Evolutionary conservation across 1,140 invertebrate species (phyloP).

Genomic region (Holotrichia oblita): DNA sequence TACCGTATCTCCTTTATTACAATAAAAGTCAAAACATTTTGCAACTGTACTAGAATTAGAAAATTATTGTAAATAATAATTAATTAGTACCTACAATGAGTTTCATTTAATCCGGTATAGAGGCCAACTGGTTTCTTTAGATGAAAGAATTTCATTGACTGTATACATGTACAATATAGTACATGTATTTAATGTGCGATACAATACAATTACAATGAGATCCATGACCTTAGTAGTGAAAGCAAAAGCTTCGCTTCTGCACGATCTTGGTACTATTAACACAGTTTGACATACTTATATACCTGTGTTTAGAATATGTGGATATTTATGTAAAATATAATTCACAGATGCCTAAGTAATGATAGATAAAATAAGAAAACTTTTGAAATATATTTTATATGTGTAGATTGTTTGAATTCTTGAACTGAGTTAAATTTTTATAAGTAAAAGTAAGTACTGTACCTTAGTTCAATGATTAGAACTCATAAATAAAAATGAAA

Average conservation of each 20-base stretch:
- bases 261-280: conserved; percentile 29
- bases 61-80: background rate
- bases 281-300: conserved; percentile 11
- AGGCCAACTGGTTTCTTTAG: background rate
- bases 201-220: conserved; percentile 12
- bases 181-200: background rate
- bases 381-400: too few species aligned
- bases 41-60: background rate
- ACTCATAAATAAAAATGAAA: too few species aligned
- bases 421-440: too few species aligned
- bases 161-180: background rate
- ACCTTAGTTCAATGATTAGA: too few species aligned
- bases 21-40: background rate
- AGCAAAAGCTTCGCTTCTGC: background rate
- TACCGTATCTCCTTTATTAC: too few species aligned
- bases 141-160: background rate
- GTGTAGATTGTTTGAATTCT: too few species aligned
- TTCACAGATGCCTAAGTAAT: too few species aligned
- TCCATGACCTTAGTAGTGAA: conserved; percentile 35
- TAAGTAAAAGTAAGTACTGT: too few species aligned
- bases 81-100: background rate
- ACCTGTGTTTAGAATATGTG: too few species aligned
- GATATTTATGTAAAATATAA: too few species aligned
- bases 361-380: too few species aligned
- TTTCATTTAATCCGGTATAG: background rate